Evolutionary conservation across 2,113 vertebrate genomes (phyloP), one percentile per base, ranked within the genome.

Genomic region (Phaetusa simplex): DNA sequence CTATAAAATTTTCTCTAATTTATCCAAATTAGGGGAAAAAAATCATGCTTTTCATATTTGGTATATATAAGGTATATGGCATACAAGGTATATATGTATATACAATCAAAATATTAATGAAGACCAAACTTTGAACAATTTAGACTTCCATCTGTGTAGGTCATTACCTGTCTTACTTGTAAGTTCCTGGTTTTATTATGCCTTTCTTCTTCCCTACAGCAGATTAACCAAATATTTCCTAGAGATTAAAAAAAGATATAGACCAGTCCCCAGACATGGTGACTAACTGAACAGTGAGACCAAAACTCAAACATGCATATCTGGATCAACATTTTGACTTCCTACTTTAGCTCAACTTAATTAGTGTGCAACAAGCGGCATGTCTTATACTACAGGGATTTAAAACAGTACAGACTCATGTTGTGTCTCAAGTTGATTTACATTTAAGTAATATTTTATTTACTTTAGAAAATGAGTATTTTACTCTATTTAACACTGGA

Each of bases 381-480:
- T 8, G 21, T 17, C 62, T 89, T 64, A 13, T 40, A 12, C 81
- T 20, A 42, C 9, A 42, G 70, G 53, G 66, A 91, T 77, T 93
- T 58, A 50, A 94, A 93, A 10, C 24, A 69, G 42, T 8, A 80
- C 73, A 77, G 82, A 83, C 30, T 52, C 50, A 42, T 18, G 30
- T 56, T 64, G 55, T 64, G 36, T 52, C 61, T 95, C 47, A 55
- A 78, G 62, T 13, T 83, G 78, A 90, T 88, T 93, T 94, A 83
- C 2, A 3, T 26, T 6, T 8, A 82, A 76, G 23, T 56, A 72
- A 76, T 82, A 72, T 66, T 82, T 93, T 86, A 93, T 94, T 96
- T 95, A 91, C 74, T 85, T 83, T 53, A 58, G 73, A 80, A 91
- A 96, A 96, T 50, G 5, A 40, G 23, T 64, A 27, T 82, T 95